Evolutionary conservation across 2,888 invertebrate species (phyloP), one percentile per base, ranked within the genome.

Genomic region (Brachylomia viminalis): DNA sequence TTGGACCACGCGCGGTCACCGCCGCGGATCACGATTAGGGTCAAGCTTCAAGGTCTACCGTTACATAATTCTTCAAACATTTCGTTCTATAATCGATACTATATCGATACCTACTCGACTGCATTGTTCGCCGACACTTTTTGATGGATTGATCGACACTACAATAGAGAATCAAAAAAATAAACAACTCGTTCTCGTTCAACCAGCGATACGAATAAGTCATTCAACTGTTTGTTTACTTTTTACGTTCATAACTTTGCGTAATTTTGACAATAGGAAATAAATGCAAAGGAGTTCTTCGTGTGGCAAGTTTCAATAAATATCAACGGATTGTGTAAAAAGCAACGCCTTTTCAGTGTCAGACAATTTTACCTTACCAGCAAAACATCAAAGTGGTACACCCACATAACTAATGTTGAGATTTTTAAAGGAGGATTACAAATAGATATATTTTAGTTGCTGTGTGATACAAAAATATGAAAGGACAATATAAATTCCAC

Each of bases 21-120:
- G 83, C 86, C 81, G 88, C 88, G 86, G 87, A 92, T 93, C 95
- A 95, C 95, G 95, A 96, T 93, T 95, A 93, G 94, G 96, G 96
- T 96, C 96, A 96, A 95, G 95, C 92, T 86, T 88, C 96, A 96
- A 96, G 96, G 96, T 95, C 94, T 87, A 83, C 54, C 86, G 87
- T 96, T 95, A 95, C 94, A 95, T 96, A 96, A 96, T 90, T 88
- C 87, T 90, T 88, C 84, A 90, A 93, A 90, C 93, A 94, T 93
- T 93, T 92, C 91, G 88, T 86, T 91, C 89, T 86, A 90, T 91
- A 92, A 94, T 93, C 93, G 93, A 93, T 93, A 91, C 84, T 88
- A 84, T 87, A 90, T 87, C 82, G 80, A 88, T 84, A 86, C 79
- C 87, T 87, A 87, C 84, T 82, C 84, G 83, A 90, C 75, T 79